phyloP scores from a whole-genome alignment of 92 coral and sea anemone genomes.

The Palythoa grandis region DNA sequence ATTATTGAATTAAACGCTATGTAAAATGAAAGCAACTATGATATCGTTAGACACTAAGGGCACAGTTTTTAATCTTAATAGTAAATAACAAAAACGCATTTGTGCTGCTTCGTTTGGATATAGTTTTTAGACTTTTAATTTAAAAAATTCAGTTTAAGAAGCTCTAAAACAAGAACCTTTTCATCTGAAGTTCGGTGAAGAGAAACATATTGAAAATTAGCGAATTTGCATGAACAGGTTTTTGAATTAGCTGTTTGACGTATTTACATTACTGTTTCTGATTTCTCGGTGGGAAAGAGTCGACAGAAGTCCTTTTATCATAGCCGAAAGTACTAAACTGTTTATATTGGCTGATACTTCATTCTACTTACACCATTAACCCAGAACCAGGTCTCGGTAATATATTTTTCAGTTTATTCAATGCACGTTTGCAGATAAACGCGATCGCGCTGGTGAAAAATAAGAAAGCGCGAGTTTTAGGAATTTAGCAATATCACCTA shows the following conservation, averaged over 20 bases:
- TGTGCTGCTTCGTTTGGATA: neutral
- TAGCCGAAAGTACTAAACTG: conserved; percentile 8
- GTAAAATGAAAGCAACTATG: conserved; percentile 38
- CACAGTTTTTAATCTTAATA: conserved; percentile 24
- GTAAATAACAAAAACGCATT: conserved; percentile 36
- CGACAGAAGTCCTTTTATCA: conserved; percentile 6
- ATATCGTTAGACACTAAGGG: conserved; percentile 45
- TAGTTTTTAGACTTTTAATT: neutral
- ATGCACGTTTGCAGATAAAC: neutral
- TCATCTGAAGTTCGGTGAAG: neutral
- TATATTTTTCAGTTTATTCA: neutral
- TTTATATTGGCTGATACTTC: neutral
- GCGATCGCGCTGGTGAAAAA: neutral
- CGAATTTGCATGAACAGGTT: neutral
- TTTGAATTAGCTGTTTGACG: conserved; percentile 19
- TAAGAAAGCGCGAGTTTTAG: neutral
- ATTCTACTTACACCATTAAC: neutral
- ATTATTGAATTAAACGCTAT: conserved; percentile 49
- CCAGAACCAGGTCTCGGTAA: neutral
- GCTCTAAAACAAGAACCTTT: neutral
- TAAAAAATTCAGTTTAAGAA: neutral
- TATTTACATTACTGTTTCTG: conserved; percentile 23
- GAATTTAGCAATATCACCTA: neutral
- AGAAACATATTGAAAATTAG: neutral
- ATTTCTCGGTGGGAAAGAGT: conserved; percentile 27